phyloP scores from a whole-genome alignment of 2,113 vertebrate genomes.

The Apeltes quadracus region DNA sequence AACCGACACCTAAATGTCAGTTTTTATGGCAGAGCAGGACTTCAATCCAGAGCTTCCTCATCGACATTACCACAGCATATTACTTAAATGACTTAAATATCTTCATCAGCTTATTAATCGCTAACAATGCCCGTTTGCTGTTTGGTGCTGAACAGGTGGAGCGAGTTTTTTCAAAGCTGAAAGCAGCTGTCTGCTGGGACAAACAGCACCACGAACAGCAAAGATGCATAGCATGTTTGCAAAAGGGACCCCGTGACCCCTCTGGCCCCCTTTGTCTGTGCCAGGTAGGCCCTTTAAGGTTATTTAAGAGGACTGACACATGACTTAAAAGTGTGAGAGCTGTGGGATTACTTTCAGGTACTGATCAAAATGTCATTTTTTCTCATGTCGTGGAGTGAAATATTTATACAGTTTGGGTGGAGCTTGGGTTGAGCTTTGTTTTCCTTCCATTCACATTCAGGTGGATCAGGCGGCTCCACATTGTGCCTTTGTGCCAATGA shows the following conservation, averaged over 20 bases:
- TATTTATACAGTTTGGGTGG: conserved; percentile 58
- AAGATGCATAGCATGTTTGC: background rate
- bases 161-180: background rate
- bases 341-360: conserved; percentile 9
- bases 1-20: background rate
- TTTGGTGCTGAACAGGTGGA: background rate
- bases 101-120: background rate
- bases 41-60: background rate
- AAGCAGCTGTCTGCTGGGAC: background rate
- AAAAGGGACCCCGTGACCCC: background rate
- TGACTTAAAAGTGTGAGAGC: background rate
- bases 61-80: background rate
- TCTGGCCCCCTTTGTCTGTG: background rate
- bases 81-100: no score
- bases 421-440: conserved; percentile 24
- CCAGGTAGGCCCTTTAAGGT: background rate
- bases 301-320: background rate
- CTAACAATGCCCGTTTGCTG: background rate
- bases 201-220: background rate
- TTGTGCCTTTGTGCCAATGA: conserved; percentile 24
- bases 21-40: background rate
- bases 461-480: conserved; percentile 1
- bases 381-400: conserved; percentile 55
- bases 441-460: conserved; percentile 31
- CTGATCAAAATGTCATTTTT: conserved; percentile 48